A percentile compares a stretch with the other conserved stretches of the same genome.
Evolutionary conservation across 2,113 vertebrate genomes (phyloP).

Genomic region (Melierax canorus): DNA sequence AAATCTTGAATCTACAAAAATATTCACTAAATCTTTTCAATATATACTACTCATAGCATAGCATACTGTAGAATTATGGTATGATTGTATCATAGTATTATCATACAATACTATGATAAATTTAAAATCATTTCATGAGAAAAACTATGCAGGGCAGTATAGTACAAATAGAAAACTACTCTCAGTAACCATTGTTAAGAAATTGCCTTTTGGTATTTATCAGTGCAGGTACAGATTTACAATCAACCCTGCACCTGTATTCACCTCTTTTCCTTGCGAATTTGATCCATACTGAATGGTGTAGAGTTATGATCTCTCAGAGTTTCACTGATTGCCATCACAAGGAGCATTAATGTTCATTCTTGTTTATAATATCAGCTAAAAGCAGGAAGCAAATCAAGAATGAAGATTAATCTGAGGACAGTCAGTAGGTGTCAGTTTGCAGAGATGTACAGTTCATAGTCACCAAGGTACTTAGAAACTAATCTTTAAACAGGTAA

Average conservation of each 20-base stretch:
- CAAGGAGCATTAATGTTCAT: neutral
- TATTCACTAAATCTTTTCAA: neutral
- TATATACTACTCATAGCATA: neutral
- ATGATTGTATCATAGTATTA: neutral
- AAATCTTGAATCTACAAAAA: neutral
- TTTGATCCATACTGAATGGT: neutral
- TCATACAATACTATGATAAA: neutral
- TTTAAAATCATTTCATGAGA: neutral
- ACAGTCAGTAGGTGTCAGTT: neutral
- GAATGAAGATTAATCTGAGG: neutral
- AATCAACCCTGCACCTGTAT: neutral
- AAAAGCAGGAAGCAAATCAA: neutral
- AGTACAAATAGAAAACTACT: neutral
- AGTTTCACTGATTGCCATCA: neutral
- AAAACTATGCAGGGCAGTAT: neutral
- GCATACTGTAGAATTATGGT: neutral
- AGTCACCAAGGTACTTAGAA: neutral
- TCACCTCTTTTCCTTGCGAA: neutral
- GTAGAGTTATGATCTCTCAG: neutral
- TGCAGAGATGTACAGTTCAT: neutral
- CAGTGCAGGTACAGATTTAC: neutral
- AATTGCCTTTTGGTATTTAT: neutral
- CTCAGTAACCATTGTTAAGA: neutral
- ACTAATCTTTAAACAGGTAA: neutral
- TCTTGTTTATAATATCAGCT: neutral